Evolutionary conservation across 2,113 vertebrate species (phyloP).

Genomic region (Telmatochromis sp.): DNA sequence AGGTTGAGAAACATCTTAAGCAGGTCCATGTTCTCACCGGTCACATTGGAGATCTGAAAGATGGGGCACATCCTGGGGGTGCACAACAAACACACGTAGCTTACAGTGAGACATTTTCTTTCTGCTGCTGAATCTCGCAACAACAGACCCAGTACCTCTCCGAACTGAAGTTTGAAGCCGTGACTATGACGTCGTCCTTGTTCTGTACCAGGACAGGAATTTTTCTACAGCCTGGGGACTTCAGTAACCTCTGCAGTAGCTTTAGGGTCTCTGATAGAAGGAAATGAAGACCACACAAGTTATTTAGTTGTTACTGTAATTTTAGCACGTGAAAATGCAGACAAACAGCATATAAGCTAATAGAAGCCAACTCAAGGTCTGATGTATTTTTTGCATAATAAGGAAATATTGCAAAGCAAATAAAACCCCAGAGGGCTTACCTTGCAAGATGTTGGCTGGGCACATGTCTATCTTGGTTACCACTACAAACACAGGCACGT

Average conservation of each 20-base stretch:
- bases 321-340: neutral
- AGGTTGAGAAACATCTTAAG: constrained; percentile 99
- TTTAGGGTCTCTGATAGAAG: constrained; percentile 86
- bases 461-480: constrained; percentile 99
- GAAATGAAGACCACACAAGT: constrained; percentile 44
- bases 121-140: neutral
- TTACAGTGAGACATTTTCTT: neutral
- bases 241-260: constrained; percentile 93
- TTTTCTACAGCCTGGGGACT: constrained; percentile 97
- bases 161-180: constrained; percentile 97
- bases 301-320: rapidly evolving
- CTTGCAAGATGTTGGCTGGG: constrained; percentile 96
- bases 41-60: constrained; percentile 98
- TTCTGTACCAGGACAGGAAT: constrained; percentile 97
- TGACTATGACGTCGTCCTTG: constrained; percentile 96
- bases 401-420: neutral
- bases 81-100: neutral
- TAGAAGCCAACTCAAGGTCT: neutral
- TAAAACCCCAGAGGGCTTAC: constrained; percentile 57
- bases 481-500: constrained; percentile 95
- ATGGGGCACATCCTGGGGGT: constrained; percentile 92
- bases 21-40: constrained; percentile 92
- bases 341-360: neutral
- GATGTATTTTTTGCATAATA: neutral
- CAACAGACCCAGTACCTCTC: constrained; percentile 77